A percentile compares a stretch with the other conserved stretches of the same genome.
These are phyloP conservation scores for Lophius americanus DNA, from an alignment of 2,797 vertebrate genomes.

Conservation along the genomic window DNA sequence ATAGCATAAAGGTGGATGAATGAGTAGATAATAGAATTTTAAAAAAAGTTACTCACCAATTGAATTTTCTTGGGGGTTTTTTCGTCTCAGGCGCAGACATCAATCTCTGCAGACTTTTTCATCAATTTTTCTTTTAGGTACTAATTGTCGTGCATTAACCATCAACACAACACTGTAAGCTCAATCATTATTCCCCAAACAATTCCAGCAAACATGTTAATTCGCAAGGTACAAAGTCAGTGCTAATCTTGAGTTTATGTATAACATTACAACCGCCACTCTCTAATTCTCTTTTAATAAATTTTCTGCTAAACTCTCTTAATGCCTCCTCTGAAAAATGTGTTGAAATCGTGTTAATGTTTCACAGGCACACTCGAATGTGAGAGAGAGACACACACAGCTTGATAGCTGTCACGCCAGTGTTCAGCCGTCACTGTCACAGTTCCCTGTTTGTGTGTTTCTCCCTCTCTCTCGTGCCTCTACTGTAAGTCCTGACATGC, in stretches of 20 bases:
- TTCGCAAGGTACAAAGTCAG: neutral
- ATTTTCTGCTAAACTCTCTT: neutral
- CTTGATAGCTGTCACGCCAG: constrained; percentile 7
- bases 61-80: too few relatives aligned
- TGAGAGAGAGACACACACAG: constrained; percentile 7
- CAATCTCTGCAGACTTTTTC: too few relatives aligned
- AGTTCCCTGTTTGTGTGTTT: constrained; percentile 8
- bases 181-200: neutral
- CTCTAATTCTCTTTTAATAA: too few relatives aligned
- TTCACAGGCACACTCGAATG: constrained; percentile 47
- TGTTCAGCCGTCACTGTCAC: constrained; percentile 20
- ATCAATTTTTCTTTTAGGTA: too few relatives aligned
- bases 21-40: too few relatives aligned
- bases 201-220: too few relatives aligned
- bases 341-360: constrained; percentile 53
- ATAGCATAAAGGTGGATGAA: too few relatives aligned
- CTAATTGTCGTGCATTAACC: neutral
- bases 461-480: neutral
- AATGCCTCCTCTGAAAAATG: constrained; percentile 4
- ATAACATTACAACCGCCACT: neutral
- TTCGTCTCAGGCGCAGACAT: too few relatives aligned
- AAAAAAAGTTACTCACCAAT: too few relatives aligned
- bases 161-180: neutral
- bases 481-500: neutral
- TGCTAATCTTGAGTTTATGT: constrained; percentile 1